These are phyloP conservation scores for Eupithecia abbreviata DNA, from an alignment of 2,888 invertebrate genomes.

Conservation along the genomic window DNA sequence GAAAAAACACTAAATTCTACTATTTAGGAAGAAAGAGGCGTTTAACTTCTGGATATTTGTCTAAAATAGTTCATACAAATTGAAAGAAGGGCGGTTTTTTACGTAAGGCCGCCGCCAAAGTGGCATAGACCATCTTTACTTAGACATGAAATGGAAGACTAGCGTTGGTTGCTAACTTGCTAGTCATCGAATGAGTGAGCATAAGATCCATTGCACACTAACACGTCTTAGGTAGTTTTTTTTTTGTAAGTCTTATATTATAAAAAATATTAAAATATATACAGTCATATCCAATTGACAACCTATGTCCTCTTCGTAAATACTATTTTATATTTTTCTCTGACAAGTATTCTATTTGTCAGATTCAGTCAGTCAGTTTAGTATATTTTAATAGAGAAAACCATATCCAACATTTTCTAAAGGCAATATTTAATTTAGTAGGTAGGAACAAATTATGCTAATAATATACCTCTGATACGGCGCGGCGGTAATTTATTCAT, in stretches of 20 bases:
- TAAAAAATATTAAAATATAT: no score
- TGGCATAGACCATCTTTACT: neutral
- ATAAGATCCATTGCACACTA: no score
- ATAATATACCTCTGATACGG: neutral
- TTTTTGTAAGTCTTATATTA: no score
- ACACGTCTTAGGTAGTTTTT: no score
- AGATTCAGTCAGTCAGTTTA: neutral
- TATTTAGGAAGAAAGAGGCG: neutral
- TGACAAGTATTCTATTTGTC: neutral
- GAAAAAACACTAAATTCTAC: neutral
- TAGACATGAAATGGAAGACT: neutral
- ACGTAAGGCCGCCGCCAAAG: neutral
- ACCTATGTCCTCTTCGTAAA: neutral
- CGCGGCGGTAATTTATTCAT: slow-evolving; percentile 3
- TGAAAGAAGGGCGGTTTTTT: neutral
- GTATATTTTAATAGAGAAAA: neutral
- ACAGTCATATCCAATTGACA: no score
- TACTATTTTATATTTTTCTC: neutral
- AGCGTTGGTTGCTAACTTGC: no score
- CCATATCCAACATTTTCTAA: neutral
- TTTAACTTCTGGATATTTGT: no score
- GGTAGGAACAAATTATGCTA: neutral
- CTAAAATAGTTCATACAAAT: neutral
- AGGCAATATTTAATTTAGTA: neutral
- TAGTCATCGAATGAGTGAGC: no score